These are phyloP conservation scores for Pogonomyrmex barbatus DNA, from an alignment of 1,140 invertebrate species.

Conservation along the genomic window DNA sequence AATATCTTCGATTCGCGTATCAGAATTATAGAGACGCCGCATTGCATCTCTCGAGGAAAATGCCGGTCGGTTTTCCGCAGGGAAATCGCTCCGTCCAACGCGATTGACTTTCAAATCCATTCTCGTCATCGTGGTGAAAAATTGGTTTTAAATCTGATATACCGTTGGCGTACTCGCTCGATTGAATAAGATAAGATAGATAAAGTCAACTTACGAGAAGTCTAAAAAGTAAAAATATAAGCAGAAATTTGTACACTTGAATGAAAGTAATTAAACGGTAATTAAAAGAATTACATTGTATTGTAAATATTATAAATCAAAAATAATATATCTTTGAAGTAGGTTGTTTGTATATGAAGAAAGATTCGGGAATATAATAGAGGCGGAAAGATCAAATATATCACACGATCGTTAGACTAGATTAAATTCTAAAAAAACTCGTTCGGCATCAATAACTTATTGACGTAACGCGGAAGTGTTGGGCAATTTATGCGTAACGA, in stretches of 20 bases:
- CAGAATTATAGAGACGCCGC: neutral
- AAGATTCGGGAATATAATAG: neutral
- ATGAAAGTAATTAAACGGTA: neutral
- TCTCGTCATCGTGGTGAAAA: neutral
- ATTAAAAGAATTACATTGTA: neutral
- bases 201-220: neutral
- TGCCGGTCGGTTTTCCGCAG: slow-evolving; percentile 19
- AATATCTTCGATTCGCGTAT: neutral
- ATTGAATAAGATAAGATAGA: neutral
- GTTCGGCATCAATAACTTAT: neutral
- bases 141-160: neutral
- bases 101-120: neutral
- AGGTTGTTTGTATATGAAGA: neutral
- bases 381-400: neutral
- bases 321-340: neutral
- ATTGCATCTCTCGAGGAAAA: neutral
- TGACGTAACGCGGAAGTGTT: neutral
- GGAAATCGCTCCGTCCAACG: slow-evolving; percentile 9
- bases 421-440: neutral
- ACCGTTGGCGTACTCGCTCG: neutral
- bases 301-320: slow-evolving; percentile 5
- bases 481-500: slow-evolving; percentile 20
- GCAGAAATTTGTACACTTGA: neutral
- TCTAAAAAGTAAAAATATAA: neutral
- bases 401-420: neutral